Base-by-base conservation (phyloP, 2,113 vertebrate species). In the Amia ocellicauda region DNA sequence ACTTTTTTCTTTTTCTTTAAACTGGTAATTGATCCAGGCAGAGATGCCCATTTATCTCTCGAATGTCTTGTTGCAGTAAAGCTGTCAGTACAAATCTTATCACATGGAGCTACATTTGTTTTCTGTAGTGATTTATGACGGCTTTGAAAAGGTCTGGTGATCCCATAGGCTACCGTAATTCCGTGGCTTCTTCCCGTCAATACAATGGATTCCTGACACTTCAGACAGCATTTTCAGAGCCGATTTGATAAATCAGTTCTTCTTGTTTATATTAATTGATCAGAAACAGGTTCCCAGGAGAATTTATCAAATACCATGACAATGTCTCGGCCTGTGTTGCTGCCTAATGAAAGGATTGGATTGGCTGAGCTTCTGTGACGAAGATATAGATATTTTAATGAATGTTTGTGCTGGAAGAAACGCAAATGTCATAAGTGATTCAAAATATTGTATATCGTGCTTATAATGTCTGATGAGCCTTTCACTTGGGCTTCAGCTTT, bases 111-210 rank as follows among this genome's bases (percentile, higher is more conserved):
- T 85, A 85, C 89, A 89, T 91, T 93, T 92, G 89, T 91, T 91
- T 91, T 92, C 89, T 82, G 75, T 81, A 68, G 86, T 92, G 92
- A 93, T 92, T 92, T 93, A 93, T 93, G 87, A 92, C 80, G 85
- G 89, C 89, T 91, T 91, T 91, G 90, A 91, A 92, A 92, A 91
- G 91, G 90, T 92, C 89, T 91, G 83, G 83, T 91, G 90, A 93
- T 93, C 91, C 90, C 89, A 91, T 87, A 90, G 90, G 90, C 88
- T 91, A 82, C 82, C 80, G 82, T 89, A 68, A 93, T 89, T 91
- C 89, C 84, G 86, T 84, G 86, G 89, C 89, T 87, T 87, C 88
- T 85, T 78, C 86, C 85, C 88, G 84, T 91, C 87, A 80, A 91
- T 92, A 87, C 86, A 88, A 89, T 85, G 90, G 88, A 87, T 89